Base-by-base conservation (phyloP, 2,113 vertebrate genomes). In the Ceyx melanurus region DNA sequence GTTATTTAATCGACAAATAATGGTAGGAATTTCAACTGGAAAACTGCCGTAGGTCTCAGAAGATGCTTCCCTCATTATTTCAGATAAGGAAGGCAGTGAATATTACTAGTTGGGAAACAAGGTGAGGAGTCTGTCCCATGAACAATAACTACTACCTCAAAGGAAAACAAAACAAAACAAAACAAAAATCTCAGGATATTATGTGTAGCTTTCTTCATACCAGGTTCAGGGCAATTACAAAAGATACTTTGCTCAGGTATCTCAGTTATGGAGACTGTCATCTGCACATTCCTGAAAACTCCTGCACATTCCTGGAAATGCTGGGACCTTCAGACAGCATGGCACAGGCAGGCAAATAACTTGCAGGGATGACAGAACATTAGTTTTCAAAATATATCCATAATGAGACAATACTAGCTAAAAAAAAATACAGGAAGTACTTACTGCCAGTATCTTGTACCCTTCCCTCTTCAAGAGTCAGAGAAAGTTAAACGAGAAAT, bases 401-500 rank as follows among this genome's bases (percentile, higher is more conserved):
- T 50, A 93, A 79, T 37, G 53, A 84, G 51, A 56, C 45, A 76
- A 65, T 43, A 82, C n/a, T 62, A 85, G 48, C 42, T 68, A 50
- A 91, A 95, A 64, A 40, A 40, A 20, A 56, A 46, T 23, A 9
- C 17, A 29, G 73, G 40, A 88, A 67, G 62, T 46, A 72, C 48
- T 73, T 75, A 73, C 3, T 91, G 29, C 31, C 51, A 77, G 45
- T 22, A 48, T 76, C 61, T 83, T 83, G 51, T 56, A 89, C 80
- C 60, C 46, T 50, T 46, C 89, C 88, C 62, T 94, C 74, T 84
- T 73, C 74, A 86, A 71, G 83, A 93, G 60, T 40, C 54, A 92
- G 22, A 72, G 57, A 79, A 77, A 80, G 31, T 70, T 88, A 37
- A 42, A 92, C 48, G 60, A 71, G 65, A 71, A 82, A 82, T 14